Conservation (phyloP, 2,888 invertebrate genomes). For the Limenitis camilla region DNA sequence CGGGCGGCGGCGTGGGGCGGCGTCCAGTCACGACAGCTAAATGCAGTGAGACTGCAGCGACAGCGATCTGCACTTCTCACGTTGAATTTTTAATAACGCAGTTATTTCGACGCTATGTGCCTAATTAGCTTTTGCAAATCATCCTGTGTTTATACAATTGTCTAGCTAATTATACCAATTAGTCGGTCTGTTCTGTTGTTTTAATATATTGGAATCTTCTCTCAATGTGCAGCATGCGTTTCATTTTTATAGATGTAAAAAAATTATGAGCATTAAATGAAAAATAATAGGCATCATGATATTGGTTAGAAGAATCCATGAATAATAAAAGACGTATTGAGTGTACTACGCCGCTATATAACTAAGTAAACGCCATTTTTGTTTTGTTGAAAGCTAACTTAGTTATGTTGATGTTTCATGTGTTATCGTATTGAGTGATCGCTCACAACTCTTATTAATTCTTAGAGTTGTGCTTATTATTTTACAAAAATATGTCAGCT, state of each 20-base stretch:
- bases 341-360: too few species aligned
- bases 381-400: too few species aligned
- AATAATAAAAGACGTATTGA: too few species aligned
- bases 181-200: background rate
- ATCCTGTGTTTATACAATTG: slow-evolving; percentile 2
- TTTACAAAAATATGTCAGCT: too few species aligned
- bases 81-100: slow-evolving; percentile 62
- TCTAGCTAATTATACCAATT: slow-evolving; percentile 3
- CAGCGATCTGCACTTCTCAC: slow-evolving; percentile 65
- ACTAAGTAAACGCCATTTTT: too few species aligned
- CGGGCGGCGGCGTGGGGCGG: slow-evolving; percentile 18
- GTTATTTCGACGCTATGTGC: slow-evolving; percentile 52
- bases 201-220: background rate
- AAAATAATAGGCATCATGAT: too few species aligned
- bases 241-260: background rate
- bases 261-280: too few species aligned
- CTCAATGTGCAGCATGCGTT: background rate
- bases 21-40: slow-evolving; percentile 51
- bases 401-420: too few species aligned
- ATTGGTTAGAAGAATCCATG: too few species aligned
- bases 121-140: slow-evolving; percentile 47
- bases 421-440: too few species aligned
- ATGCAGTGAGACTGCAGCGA: slow-evolving; percentile 58
- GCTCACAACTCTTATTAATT: too few species aligned
- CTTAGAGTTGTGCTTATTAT: too few species aligned